Percentiles rank a stretch among this genome's conserved stretches.
phyloP scores from a whole-genome alignment of 2,113 vertebrate species.

The Pica pica region DNA sequence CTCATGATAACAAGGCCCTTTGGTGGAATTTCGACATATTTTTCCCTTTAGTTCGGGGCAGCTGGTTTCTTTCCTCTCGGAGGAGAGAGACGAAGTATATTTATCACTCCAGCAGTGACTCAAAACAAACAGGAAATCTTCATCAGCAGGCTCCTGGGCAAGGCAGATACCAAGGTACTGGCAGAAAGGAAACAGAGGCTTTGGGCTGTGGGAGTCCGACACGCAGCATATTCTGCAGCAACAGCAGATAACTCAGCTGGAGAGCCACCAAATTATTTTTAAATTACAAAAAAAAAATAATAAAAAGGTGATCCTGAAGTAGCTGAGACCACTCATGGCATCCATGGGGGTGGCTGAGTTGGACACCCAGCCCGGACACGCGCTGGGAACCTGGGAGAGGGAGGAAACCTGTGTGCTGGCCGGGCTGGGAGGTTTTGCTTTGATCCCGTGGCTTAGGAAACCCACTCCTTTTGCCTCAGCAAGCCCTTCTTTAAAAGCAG shows the following conservation, averaged over 20 bases:
- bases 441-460: slow-evolving; percentile 70
- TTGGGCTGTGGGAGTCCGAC: slow-evolving; percentile 73
- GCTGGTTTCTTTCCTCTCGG: slow-evolving; percentile 83
- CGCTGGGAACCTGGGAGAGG: slow-evolving; percentile 57
- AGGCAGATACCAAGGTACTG: slow-evolving; percentile 88
- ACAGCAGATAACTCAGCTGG: slow-evolving; percentile 64
- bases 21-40: slow-evolving; percentile 75
- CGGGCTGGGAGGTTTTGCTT: slow-evolving; percentile 63
- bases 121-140: slow-evolving; percentile 89
- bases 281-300: not conserved
- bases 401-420: slow-evolving; percentile 74
- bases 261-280: slow-evolving; percentile 51
- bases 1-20: slow-evolving; percentile 73
- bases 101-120: slow-evolving; percentile 88
- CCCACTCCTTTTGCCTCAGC: slow-evolving; percentile 61
- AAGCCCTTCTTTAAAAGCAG: slow-evolving; percentile 65
- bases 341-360: not conserved
- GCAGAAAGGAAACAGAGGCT: slow-evolving; percentile 77
- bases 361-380: slow-evolving; percentile 21
- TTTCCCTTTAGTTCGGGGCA: slow-evolving; percentile 75
- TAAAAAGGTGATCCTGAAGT: not conserved
- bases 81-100: slow-evolving; percentile 79
- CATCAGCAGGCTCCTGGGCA: slow-evolving; percentile 83
- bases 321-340: not conserved
- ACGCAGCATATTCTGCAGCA: slow-evolving; percentile 51